phyloP scores from a whole-genome alignment of 2,113 vertebrate genomes.

The Equus quagga region DNA sequence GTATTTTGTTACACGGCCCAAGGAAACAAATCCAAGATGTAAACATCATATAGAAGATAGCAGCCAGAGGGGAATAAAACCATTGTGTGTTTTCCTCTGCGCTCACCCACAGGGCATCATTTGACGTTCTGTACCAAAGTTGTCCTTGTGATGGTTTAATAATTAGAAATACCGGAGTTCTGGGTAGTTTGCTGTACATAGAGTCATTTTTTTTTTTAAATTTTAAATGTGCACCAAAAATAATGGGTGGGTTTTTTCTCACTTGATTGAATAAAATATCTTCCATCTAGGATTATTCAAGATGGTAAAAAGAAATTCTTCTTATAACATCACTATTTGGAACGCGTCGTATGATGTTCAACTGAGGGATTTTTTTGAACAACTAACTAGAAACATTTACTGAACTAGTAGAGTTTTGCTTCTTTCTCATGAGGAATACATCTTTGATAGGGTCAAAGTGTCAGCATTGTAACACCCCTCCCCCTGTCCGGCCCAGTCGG shows the following conservation, averaged over 20 bases:
- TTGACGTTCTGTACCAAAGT: accelerated
- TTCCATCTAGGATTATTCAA: not conserved
- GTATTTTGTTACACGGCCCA: too few species aligned
- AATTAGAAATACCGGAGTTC: accelerated
- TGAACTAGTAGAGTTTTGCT: not conserved
- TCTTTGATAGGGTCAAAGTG: accelerated
- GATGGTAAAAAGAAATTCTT: not conserved
- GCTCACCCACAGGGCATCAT: accelerated
- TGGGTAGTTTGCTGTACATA: accelerated
- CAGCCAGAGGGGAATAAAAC: accelerated
- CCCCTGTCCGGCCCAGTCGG: accelerated
- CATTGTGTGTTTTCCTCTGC: accelerated
- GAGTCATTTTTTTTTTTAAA: not conserved
- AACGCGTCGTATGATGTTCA: not conserved
- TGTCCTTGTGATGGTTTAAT: accelerated
- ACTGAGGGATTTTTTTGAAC: not conserved
- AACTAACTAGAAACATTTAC: not conserved
- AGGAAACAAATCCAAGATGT: accelerated
- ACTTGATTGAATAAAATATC: not conserved
- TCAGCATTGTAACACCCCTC: accelerated
- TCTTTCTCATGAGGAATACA: accelerated
- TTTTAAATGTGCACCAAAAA: not conserved
- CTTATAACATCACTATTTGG: not conserved
- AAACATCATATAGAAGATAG: accelerated
- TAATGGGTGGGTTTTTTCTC: not conserved